These are phyloP conservation scores for Kuschelorhynchus macadamiae DNA, from an alignment of 2,888 invertebrate genomes.

Conservation along the genomic window DNA sequence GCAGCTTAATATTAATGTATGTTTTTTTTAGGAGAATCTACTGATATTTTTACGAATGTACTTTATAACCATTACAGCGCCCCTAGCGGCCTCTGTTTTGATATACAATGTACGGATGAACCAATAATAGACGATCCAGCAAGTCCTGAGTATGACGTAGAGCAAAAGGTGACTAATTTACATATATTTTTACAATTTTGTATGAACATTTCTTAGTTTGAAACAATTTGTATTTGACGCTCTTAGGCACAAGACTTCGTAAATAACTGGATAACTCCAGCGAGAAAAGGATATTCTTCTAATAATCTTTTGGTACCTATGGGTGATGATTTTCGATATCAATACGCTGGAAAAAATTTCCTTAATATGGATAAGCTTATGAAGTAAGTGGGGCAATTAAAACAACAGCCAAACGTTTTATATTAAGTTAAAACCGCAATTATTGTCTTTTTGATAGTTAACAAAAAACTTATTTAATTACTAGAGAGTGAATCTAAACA, in stretches of 20 bases:
- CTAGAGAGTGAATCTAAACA: too few relatives aligned
- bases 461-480: too few relatives aligned
- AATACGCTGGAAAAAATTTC: conserved; percentile 73
- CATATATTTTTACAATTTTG: background rate
- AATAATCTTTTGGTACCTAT: conserved; percentile 76
- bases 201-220: background rate
- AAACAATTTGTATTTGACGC: too few relatives aligned
- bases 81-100: conserved; percentile 76
- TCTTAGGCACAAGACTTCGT: conserved; percentile 46
- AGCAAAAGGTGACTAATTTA: conserved; percentile 57
- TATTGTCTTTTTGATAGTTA: too few relatives aligned
- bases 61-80: conserved; percentile 66
- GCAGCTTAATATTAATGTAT: too few relatives aligned
- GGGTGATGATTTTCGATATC: conserved; percentile 78
- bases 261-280: conserved; percentile 25
- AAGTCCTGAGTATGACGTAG: conserved; percentile 73
- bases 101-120: conserved; percentile 68
- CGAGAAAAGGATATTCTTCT: conserved; percentile 55
- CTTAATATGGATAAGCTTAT: conserved; percentile 74
- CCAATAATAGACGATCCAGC: conserved; percentile 72
- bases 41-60: conserved; percentile 49
- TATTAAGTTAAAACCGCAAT: too few relatives aligned
- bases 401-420: too few relatives aligned
- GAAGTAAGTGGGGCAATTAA: conserved; percentile 62
- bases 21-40: conserved; percentile 37